phyloP scores from a whole-genome alignment of 2,113 vertebrate genomes.

The Sander vitreus region DNA sequence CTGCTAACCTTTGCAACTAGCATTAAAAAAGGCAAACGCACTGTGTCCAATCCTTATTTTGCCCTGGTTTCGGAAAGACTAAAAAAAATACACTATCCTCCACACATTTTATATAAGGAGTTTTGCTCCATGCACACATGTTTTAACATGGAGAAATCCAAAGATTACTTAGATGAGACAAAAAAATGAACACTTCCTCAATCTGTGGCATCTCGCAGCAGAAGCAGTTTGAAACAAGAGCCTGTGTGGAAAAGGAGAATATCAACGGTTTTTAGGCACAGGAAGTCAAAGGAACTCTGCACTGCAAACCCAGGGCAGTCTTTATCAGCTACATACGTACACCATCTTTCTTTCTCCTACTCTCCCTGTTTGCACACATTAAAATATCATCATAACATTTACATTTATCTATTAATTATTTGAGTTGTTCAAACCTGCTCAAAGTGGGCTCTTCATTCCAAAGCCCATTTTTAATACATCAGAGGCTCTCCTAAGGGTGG shows the following conservation, averaged over 20 bases:
- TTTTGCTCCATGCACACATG: no score
- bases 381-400: constrained; percentile 9
- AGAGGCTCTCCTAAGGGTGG: constrained; percentile 13
- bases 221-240: not conserved
- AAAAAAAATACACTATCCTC: no score
- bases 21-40: no score
- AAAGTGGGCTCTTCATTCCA: not conserved
- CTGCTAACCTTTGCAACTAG: no score
- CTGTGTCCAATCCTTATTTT: no score
- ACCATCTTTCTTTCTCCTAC: not conserved
- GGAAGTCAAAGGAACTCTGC: constrained; percentile 10
- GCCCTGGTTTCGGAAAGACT: no score
- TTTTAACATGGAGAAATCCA: no score
- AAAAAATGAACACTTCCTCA: not conserved
- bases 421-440: constrained; percentile 9
- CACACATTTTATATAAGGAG: no score
- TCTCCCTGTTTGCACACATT: constrained; percentile 18
- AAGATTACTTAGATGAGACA: not conserved
- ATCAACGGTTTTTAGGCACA: not conserved
- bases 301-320: constrained; percentile 16
- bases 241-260: not conserved
- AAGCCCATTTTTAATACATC: constrained; percentile 46
- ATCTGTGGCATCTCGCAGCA: not conserved
- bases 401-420: constrained; percentile 40
- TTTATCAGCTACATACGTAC: not conserved